Conservation (phyloP, 35 echinoderm and acorn worm species). For the Eucidaris tribuloides region DNA sequence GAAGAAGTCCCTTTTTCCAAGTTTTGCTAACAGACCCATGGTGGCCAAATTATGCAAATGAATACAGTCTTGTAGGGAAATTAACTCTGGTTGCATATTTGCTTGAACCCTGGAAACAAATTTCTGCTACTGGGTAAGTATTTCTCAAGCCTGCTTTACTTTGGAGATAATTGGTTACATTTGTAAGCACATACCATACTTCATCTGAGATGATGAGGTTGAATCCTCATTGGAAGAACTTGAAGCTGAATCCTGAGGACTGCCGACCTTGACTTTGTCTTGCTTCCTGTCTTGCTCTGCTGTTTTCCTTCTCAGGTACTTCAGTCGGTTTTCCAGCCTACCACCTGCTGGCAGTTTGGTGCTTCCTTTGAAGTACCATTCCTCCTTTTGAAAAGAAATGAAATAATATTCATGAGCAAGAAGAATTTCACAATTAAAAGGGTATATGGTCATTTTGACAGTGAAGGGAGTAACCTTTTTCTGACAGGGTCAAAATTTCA, state of each 20-base stretch:
- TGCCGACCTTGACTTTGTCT: neutral
- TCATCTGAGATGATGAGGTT: neutral
- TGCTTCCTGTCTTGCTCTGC: neutral
- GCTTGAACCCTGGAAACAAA: neutral
- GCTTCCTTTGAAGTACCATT: neutral
- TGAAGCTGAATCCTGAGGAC: neutral
- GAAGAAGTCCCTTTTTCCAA: no score
- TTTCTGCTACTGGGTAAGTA: neutral
- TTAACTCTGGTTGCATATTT: neutral
- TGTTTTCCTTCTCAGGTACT: neutral
- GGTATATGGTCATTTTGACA: no score
- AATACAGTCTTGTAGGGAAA: no score
- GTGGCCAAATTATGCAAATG: no score
- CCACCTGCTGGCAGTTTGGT: neutral
- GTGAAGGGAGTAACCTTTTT: no score
- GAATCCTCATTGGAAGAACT: neutral
- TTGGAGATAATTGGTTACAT: neutral
- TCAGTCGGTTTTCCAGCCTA: neutral
- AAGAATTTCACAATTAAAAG: neutral
- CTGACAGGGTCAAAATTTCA: no score
- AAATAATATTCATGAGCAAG: neutral
- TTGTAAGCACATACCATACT: neutral
- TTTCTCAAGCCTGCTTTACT: neutral
- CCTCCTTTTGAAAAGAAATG: neutral
- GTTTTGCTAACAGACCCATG: no score